A percentile compares a stretch with the other conserved stretches of the same genome.
Evolutionary conservation across 2,797 vertebrate genomes (phyloP).

Genomic region (Falco naumanni): DNA sequence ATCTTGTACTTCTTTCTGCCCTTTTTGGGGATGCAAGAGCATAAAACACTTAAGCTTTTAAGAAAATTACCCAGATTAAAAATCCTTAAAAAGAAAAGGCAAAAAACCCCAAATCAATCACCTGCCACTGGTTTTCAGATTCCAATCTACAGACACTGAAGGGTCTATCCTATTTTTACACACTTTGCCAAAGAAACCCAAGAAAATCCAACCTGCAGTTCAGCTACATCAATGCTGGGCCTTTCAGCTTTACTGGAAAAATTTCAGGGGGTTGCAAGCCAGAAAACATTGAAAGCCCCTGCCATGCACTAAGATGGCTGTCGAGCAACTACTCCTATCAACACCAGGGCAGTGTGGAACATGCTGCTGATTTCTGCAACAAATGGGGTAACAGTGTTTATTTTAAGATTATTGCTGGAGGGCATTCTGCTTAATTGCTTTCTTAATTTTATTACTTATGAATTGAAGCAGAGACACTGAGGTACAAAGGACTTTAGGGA

Average conservation of each 20-base stretch:
- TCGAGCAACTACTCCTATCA: not conserved
- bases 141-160: not conserved
- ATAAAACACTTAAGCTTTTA: not conserved
- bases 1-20: not conserved
- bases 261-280: not conserved
- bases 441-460: not conserved
- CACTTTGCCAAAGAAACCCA: not conserved
- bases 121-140: not conserved
- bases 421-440: not conserved
- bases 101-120: no score
- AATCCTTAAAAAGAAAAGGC: not conserved
- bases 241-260: not conserved
- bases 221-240: rapidly evolving
- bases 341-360: not conserved
- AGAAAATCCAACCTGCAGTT: not conserved
- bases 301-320: not conserved
- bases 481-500: not conserved
- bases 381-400: not conserved
- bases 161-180: not conserved
- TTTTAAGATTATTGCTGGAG: not conserved
- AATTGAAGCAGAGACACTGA: not conserved
- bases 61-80: not conserved
- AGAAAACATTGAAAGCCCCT: not conserved
- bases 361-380: rapidly evolving
- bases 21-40: not conserved